Conservation (phyloP, 2,888 invertebrate species). For the Silvanus unidentatus region DNA sequence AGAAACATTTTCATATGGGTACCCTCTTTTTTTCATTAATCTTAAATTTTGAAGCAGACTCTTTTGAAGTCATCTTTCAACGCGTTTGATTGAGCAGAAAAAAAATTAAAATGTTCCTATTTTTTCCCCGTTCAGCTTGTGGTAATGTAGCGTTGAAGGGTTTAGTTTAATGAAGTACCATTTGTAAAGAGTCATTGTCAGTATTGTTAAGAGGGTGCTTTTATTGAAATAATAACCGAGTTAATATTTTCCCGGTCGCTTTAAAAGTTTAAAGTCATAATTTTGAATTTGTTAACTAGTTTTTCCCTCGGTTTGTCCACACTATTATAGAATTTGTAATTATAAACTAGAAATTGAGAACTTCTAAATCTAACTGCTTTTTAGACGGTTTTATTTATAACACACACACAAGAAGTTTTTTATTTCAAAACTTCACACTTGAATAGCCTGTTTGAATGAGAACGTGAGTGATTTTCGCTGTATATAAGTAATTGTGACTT, state of each 20-base stretch:
- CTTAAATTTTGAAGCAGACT: neutral
- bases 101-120: neutral
- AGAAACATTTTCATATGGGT: constrained; percentile 8
- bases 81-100: neutral
- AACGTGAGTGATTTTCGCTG: constrained; percentile 5
- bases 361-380: neutral
- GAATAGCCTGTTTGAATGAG: neutral
- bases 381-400: too few relatives aligned
- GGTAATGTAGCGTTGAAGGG: constrained; percentile 18
- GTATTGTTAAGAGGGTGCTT: constrained; percentile 19
- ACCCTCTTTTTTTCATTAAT: neutral
- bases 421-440: constrained; percentile 4
- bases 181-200: constrained; percentile 29
- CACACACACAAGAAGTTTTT: constrained; percentile 3
- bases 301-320: too few relatives aligned
- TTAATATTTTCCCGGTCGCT: constrained; percentile 21
- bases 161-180: constrained; percentile 30
- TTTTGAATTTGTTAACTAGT: constrained; percentile 7
- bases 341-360: too few relatives aligned
- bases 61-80: neutral
- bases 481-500: constrained; percentile 1
- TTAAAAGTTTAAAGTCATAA: constrained; percentile 17
- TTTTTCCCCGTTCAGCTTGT: neutral
- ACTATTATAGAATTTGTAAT: too few relatives aligned
- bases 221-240: constrained; percentile 23